Conservation (phyloP, 2,113 vertebrate genomes). For the Cochlearius cochlearius region DNA sequence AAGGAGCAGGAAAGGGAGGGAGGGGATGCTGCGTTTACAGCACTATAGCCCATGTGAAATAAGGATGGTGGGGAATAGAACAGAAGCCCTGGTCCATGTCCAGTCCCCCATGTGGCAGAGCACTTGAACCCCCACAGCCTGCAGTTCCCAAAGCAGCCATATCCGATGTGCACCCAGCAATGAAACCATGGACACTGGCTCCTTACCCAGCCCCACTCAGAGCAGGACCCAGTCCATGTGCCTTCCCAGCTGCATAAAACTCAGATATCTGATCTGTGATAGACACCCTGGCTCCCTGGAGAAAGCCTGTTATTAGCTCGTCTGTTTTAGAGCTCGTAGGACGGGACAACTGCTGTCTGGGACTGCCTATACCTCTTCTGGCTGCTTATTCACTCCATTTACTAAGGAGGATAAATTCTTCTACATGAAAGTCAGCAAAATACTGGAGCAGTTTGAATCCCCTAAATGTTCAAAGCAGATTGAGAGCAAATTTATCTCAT, state of each 20-base stretch:
- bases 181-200: neutral
- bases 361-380: neutral
- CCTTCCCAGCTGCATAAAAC: neutral
- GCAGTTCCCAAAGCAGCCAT: neutral
- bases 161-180: fast-evolving
- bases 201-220: neutral
- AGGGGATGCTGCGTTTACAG: neutral
- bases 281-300: neutral
- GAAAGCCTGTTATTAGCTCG: neutral
- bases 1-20: neutral
- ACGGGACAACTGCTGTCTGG: neutral
- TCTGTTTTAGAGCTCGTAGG: neutral
- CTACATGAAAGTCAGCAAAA: neutral
- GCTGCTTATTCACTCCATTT: neutral
- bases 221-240: fast-evolving
- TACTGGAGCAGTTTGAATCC: neutral
- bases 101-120: neutral
- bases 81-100: neutral
- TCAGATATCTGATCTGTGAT: neutral
- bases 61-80: neutral
- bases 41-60: neutral
- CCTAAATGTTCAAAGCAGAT: neutral
- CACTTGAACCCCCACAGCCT: neutral
- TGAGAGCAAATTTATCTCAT: neutral
- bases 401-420: neutral